Conservation (phyloP, 2,797 vertebrate genomes). For the Gephyroberyx darwinii region DNA sequence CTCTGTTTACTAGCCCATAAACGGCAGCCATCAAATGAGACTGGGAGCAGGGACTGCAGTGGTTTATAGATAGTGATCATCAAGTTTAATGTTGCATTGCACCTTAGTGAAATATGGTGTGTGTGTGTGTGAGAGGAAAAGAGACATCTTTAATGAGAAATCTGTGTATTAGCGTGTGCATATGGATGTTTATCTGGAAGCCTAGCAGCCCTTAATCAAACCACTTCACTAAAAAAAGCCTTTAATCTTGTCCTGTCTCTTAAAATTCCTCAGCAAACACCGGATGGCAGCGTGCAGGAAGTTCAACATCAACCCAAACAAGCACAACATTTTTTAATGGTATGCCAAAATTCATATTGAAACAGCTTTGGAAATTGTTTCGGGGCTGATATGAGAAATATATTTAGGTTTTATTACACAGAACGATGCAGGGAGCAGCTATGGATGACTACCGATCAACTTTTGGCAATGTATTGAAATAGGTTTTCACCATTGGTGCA, state of each 20-base stretch:
- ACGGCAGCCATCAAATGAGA: slow-evolving; percentile 30
- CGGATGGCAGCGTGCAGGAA: not conserved
- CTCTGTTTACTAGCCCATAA: slow-evolving; percentile 36
- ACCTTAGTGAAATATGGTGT: slow-evolving; percentile 9
- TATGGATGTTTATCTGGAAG: not conserved
- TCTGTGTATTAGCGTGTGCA: not conserved
- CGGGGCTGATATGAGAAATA: no score
- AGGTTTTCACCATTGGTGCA: no score
- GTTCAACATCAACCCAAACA: not conserved
- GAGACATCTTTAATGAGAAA: not conserved
- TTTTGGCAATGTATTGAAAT: no score
- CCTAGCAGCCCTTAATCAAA: not conserved
- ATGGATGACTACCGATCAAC: no score
- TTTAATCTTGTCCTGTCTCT: not conserved
- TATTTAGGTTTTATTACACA: no score
- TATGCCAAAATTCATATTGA: no score
- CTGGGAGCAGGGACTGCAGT: slow-evolving; percentile 9
- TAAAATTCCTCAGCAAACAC: no score
- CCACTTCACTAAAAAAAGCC: not conserved
- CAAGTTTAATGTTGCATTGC: slow-evolving; percentile 32
- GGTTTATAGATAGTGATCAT: slow-evolving; percentile 16
- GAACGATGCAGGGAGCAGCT: no score
- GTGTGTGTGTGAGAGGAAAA: not conserved
- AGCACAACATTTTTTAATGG: no score
- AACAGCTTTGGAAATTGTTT: no score